Evolutionary conservation across 2,888 invertebrate species (phyloP), one percentile per base, ranked within the genome.

Genomic region (Limnephilus lunatus): DNA sequence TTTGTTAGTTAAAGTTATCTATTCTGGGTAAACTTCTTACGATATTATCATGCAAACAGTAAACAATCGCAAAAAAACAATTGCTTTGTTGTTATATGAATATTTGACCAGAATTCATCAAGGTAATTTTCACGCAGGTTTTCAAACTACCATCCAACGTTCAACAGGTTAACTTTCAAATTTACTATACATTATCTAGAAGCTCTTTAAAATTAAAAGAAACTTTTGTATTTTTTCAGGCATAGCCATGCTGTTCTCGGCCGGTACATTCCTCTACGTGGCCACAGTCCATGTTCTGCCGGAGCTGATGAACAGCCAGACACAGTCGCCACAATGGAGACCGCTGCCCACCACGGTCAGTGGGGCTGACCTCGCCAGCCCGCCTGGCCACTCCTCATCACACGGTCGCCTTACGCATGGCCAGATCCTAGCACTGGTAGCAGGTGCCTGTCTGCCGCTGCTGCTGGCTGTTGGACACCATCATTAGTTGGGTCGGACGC

Each of bases 251-350:
- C 95, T 99, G 80, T 99, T 99, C 95, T 99, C 99, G 85, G 99
- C 99, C 0, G 99, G 99, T 0, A 99, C 99, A 25, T 99, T 99
- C 96, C 96, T 99, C 0, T 99, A 99, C 95, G 99, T 99, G 3
- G 99, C 99, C 0, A 99, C 99, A 0, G 99, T 99, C 0, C 99
- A 99, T 95, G 99, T 99, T 0, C 95, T 99, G 89, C 99, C 99
- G 0, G 99, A 99, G 95, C 96, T 99, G 14, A 98, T 98, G 91
- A 96, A 97, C 92, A 95, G 96, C 92, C 95, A 95, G 35, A 96
- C 96, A 68, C 0, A 96, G 96, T 94, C 95, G 0, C 95, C 95
- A 94, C 95, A 95, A 94, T 95, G 96, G 0, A 96, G 95, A 94
- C 94, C 95, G 0, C 94, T 96, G 0, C 94, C 93, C 35, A 93